Conservation (phyloP, 2,888 invertebrate species). For the Erynnis tages region DNA sequence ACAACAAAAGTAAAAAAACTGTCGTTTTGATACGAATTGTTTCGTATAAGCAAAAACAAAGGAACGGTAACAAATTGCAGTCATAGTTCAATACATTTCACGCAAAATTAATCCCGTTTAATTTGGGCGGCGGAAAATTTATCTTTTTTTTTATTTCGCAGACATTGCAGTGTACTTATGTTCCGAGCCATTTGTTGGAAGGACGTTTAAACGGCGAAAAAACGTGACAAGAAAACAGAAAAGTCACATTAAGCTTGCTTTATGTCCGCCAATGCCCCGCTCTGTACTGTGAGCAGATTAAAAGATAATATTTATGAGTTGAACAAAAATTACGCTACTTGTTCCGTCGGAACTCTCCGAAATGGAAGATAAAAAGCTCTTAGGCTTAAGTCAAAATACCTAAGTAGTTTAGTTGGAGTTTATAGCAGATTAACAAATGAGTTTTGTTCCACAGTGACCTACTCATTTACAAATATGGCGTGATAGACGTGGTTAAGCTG, state of each 20-base stretch:
- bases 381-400: neutral
- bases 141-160: slow-evolving; percentile 16
- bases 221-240: slow-evolving; percentile 75
- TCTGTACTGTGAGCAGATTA: slow-evolving; percentile 66
- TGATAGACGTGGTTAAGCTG: too few relatives aligned
- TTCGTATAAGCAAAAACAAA: too few relatives aligned
- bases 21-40: neutral
- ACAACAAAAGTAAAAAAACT: neutral
- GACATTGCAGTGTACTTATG: slow-evolving; percentile 52
- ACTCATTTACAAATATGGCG: too few relatives aligned
- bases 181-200: slow-evolving; percentile 66
- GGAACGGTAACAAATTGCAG: slow-evolving; percentile 2
- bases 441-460: too few relatives aligned
- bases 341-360: neutral
- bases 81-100: slow-evolving; percentile 11
- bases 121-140: slow-evolving; percentile 14
- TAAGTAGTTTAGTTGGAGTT: too few relatives aligned
- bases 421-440: too few relatives aligned
- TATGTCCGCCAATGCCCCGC: slow-evolving; percentile 57
- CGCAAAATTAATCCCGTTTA: slow-evolving; percentile 20
- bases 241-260: slow-evolving; percentile 65
- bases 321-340: slow-evolving; percentile 12
- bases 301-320: slow-evolving; percentile 56
- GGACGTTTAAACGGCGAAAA: slow-evolving; percentile 71
- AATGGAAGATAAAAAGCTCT: neutral